Base-by-base conservation (phyloP, 1,140 invertebrate genomes). In the Hypothenemus hampei region DNA sequence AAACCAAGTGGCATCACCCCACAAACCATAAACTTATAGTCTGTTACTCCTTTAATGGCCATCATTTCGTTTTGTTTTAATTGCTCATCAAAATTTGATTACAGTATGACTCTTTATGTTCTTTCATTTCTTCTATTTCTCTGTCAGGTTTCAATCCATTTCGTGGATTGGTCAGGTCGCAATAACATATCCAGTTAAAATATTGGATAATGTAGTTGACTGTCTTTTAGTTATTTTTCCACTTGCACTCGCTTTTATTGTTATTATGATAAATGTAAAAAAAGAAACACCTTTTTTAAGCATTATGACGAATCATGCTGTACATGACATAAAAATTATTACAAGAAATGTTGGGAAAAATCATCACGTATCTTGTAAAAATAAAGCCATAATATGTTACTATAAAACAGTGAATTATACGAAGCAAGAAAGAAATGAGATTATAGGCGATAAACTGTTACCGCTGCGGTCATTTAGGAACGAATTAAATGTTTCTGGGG, bases 81-180 rank as follows among this genome's bases (percentile, higher is more conserved):
- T 67, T 67, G 63, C 64, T 65, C 64, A 44, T 67, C 64, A 67
- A 67, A 67, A 61, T 67, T 67, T 67, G 64, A 67, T 67, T 67
- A 65, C 64, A 43, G 58, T 60, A 64, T 57, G 60, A 51, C 60
- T 49, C 56, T 62, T 64, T 64, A 62, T 64, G 60, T 37, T 47
- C 51, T 33, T 46, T n/a, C 22, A 39, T 48, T 56, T 60, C 47
- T 52, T 55, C 15, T 40, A 58, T 58, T 58, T 58, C 43, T 37
- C 29, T 57, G 58, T 57, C 58, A 51, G 24, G 31, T 46, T 37
- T n/a, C n/a, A n/a, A n/a, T n/a, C n/a, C n/a, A n/a, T n/a, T n/a
- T n/a, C n/a, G n/a, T n/a, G 13, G 8, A 31, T 31, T 31, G 26
- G 26, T 31, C 36, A 37, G 16, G 16, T 16, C 36, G 36, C 36